These are phyloP conservation scores for Dromiciops gliroides DNA, from an alignment of 2,113 vertebrate species.

Conservation along the genomic window DNA sequence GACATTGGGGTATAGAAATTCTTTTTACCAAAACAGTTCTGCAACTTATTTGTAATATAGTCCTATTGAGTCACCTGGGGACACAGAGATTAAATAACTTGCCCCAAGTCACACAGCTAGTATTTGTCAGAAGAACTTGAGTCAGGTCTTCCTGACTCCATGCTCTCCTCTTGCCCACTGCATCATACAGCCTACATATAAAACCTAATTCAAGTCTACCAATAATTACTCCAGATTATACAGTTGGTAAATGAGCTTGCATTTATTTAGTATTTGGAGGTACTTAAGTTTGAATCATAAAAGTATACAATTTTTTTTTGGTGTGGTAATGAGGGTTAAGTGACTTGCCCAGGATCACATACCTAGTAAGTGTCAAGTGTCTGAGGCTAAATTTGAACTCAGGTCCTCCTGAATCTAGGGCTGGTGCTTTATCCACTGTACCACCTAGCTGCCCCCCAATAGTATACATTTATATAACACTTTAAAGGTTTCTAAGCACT, in stretches of 20 bases:
- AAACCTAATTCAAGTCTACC: neutral
- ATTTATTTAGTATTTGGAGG: neutral
- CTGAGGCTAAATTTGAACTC: too few species aligned
- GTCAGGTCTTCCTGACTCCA: neutral
- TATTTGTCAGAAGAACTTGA: neutral
- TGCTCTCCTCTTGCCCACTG: neutral
- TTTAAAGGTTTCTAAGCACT: neutral
- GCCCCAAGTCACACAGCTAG: neutral
- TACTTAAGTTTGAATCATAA: neutral
- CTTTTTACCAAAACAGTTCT: neutral
- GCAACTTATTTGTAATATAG: neutral
- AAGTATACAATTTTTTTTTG: too few species aligned
- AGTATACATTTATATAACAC: neutral
- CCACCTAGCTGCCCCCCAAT: too few species aligned
- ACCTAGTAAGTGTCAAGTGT: too few species aligned
- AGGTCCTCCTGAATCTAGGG: too few species aligned
- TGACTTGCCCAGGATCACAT: too few species aligned
- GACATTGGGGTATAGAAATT: neutral
- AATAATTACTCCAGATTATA: neutral
- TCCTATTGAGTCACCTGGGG: neutral
- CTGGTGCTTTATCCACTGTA: too few species aligned
- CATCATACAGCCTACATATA: neutral
- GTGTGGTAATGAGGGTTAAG: too few species aligned
- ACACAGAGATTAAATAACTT: neutral
- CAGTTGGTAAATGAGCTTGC: neutral